A percentile compares a stretch with the other conserved stretches of the same genome.
Evolutionary conservation across 2,888 invertebrate genomes (phyloP).

Genomic region (Drosophila putrida): DNA sequence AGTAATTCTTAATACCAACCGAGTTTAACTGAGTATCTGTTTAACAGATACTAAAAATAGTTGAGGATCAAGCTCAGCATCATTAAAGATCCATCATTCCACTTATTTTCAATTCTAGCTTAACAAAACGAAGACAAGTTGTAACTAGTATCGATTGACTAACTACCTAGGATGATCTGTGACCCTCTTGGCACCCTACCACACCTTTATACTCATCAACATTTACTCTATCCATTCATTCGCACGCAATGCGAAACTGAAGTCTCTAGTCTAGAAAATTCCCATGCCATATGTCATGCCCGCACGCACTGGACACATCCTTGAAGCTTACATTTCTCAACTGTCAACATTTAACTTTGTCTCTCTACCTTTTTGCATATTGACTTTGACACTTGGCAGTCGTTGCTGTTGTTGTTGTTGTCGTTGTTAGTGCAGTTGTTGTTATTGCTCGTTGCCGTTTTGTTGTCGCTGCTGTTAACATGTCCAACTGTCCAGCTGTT

Average conservation of each 20-base stretch:
- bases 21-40: background rate
- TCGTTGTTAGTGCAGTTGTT: constrained; percentile 20
- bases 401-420: constrained; percentile 30
- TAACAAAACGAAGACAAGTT: constrained; percentile 1
- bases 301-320: constrained; percentile 66
- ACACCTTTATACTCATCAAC: constrained; percentile 5
- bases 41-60: constrained; percentile 1
- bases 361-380: constrained; percentile 73
- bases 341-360: constrained; percentile 80
- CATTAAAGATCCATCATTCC: constrained; percentile 7
- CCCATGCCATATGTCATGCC: constrained; percentile 55
- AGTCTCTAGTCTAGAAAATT: constrained; percentile 36
- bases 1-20: too few species aligned
- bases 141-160: constrained; percentile 21
- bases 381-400: constrained; percentile 81
- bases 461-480: constrained; percentile 72
- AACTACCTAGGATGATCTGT: constrained; percentile 1
- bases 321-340: constrained; percentile 81
- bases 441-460: constrained; percentile 15
- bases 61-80: background rate
- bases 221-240: constrained; percentile 28
- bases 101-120: constrained; percentile 3
- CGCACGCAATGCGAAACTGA: constrained; percentile 21
- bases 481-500: constrained; percentile 57
- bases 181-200: constrained; percentile 2